Evolutionary conservation across 2,797 vertebrate genomes (phyloP), one percentile per base, ranked within the genome.

Genomic region (Cephalopachus bancanus): DNA sequence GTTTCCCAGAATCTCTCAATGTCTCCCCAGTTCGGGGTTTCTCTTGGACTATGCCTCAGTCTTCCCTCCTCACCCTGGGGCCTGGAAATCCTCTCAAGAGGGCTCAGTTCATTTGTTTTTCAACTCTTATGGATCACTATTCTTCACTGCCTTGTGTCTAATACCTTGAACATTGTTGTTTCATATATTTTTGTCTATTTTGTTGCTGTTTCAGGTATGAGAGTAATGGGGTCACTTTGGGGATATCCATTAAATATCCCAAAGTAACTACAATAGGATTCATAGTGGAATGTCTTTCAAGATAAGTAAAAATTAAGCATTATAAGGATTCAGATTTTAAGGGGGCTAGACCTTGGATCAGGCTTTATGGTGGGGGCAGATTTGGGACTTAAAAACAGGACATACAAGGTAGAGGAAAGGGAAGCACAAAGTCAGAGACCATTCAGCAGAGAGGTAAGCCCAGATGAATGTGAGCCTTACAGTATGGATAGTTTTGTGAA

Each of bases 251-350:
- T 44, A 44, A 44, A 44, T 44, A 44, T 44, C 19, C 30, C n/a
- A 5, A 84, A 92, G 79, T 67, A 87, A 51, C 59, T n/a, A 20
- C 60, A 84, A 78, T 26, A 69, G 8, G 17, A 80, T 37, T 78
- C 75, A 81, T 64, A 65, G 71, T 44, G 57, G 28, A 37, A 44
- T 85, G 33, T 75, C 8, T 44, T 55, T 92, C 24, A 65, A 81
- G 28, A 97, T 20, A 88, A 44, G 15, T 64, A 37, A 60, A 91
- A 65, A 59, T 62, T 51, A 90, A 71, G 28, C 84, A 95, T 72
- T 78, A 7, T 28, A 89, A 83, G 69, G 67, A 83, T n/a, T 86
- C 20, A 62, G 53, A 78, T 44, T 44, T 44, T 44, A 44, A 44
- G 44, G 16, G 55, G 30, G 57, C 28, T 15, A 88, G 51, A 12